phyloP scores from a whole-genome alignment of 2,888 invertebrate genomes.

The Aleiodes leptofemur region DNA sequence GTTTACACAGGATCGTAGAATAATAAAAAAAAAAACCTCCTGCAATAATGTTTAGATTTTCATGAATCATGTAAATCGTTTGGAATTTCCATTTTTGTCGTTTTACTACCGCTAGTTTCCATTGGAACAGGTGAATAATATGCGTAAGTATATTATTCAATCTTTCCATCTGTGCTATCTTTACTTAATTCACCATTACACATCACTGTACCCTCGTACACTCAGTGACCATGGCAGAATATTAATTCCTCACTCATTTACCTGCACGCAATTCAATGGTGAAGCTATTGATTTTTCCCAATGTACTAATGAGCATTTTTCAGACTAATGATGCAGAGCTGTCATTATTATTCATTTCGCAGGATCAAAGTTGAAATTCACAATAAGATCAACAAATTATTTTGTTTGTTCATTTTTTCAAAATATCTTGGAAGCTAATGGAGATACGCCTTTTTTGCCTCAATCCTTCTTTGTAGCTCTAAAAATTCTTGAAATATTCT shows the following conservation, averaged over 20 bases:
- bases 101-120: conserved; percentile 22
- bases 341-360: conserved; percentile 42
- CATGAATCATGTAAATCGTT: conserved; percentile 46
- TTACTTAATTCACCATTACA: conserved; percentile 18
- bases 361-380: too few relatives aligned
- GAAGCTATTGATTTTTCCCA: conserved; percentile 68
- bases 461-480: too few relatives aligned
- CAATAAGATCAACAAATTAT: too few relatives aligned
- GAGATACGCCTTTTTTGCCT: too few relatives aligned
- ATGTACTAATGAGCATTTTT: conserved; percentile 21
- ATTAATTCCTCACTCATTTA: conserved; percentile 73
- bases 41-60: conserved; percentile 46
- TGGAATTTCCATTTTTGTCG: conserved; percentile 29
- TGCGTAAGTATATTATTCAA: conserved; percentile 25
- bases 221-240: conserved; percentile 68
- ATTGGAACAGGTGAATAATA: conserved; percentile 9
- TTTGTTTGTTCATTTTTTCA: too few relatives aligned
- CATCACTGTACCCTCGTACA: conserved; percentile 6
- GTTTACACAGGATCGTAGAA: conserved; percentile 28
- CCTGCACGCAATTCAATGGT: conserved; percentile 69
- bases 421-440: too few relatives aligned
- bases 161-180: conserved; percentile 5
- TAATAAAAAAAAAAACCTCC: conserved; percentile 38
- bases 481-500: too few relatives aligned
- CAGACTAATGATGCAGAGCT: conserved; percentile 23